Evolutionary conservation across 2,797 vertebrate genomes (phyloP).

Genomic region (Paguma larvata): DNA sequence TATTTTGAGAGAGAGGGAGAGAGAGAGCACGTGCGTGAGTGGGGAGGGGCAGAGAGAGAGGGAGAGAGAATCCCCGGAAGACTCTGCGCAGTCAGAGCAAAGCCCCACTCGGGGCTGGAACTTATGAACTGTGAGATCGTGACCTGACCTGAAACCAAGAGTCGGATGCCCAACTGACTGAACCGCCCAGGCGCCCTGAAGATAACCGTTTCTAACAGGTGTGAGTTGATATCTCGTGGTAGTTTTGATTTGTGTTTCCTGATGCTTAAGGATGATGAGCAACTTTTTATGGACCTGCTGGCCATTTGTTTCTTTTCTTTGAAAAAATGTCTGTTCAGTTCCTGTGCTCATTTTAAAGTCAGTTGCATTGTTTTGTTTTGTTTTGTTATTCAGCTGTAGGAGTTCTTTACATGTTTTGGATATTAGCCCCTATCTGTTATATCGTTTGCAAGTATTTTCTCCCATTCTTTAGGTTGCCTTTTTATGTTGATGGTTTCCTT

Average conservation of each 20-base stretch:
- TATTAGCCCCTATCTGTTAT: neutral
- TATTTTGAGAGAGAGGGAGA: too few species aligned
- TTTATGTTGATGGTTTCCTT: neutral
- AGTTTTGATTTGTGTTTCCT: neutral
- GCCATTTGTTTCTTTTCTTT: neutral
- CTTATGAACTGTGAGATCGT: too few species aligned
- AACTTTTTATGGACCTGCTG: neutral
- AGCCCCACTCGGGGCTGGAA: too few species aligned
- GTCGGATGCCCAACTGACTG: too few species aligned
- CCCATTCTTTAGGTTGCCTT: neutral
- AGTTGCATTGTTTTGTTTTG: neutral
- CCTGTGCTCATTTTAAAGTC: neutral
- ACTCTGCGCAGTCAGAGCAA: too few species aligned
- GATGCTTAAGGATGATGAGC: neutral
- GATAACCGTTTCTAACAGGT: neutral
- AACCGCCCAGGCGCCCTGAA: neutral
- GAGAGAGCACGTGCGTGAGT: too few species aligned
- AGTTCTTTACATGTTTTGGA: neutral
- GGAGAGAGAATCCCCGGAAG: too few species aligned
- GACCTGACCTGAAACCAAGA: too few species aligned
- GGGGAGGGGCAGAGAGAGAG: too few species aligned
- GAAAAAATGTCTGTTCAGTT: neutral
- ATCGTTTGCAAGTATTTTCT: neutral
- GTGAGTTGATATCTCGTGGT: neutral
- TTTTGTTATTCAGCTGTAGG: neutral